These are phyloP conservation scores for Saccopteryx leptura DNA, from an alignment of 2,113 vertebrate genomes.

Conservation along the genomic window DNA sequence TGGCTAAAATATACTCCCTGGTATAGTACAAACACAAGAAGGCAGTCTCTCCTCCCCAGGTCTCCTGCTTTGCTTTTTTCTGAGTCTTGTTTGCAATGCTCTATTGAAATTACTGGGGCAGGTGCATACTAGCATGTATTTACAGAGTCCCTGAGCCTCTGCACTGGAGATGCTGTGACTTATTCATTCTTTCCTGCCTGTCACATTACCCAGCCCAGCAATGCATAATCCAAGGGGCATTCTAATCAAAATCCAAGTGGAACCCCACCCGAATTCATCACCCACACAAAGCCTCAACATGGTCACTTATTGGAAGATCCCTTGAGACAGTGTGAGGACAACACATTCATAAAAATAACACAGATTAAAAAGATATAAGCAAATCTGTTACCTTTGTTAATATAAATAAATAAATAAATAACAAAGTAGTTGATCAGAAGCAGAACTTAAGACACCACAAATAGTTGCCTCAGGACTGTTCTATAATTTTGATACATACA, in stretches of 20 bases:
- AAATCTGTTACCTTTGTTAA: background rate
- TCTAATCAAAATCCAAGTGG: background rate
- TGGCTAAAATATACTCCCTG: background rate
- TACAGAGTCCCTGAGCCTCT: accelerated
- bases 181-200: background rate
- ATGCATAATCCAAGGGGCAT: background rate
- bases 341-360: background rate
- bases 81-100: background rate
- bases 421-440: background rate
- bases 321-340: background rate
- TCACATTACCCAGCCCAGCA: background rate
- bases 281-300: background rate
- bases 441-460: background rate
- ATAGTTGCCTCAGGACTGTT: background rate
- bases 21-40: background rate
- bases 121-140: accelerated
- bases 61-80: background rate
- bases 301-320: background rate
- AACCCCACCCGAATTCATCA: background rate
- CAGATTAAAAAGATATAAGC: background rate
- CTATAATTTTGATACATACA: background rate
- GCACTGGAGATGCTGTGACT: background rate
- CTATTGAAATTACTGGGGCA: background rate
- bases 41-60: background rate
- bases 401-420: background rate